Base-by-base conservation (phyloP, 2,113 vertebrate genomes). In the Clarias magur region DNA sequence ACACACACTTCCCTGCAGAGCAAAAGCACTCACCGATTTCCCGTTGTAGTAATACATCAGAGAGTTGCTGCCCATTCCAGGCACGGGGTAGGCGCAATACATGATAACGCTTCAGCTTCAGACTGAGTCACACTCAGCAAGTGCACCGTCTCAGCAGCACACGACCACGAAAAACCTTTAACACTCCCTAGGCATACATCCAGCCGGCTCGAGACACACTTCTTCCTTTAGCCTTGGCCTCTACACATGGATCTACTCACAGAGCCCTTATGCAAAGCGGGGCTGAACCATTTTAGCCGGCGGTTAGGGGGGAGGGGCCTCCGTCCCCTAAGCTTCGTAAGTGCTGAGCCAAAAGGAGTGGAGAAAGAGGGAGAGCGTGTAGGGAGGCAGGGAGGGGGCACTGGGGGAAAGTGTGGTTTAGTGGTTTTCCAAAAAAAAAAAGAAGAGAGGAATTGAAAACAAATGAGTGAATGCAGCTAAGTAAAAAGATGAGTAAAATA, bases 11-110 rank as follows among this genome's bases (percentile, higher is more conserved):
- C 38, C 76, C 56, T 25, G n/a, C 62, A 76, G 23, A 80, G 25
- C 89, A 70, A 92, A 72, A 79, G 34, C 82, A 95, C 97, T 98
- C 95, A 99, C 98, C 96, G 97, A 98, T 95, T 99, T 99, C 79
- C 98, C 97, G 93, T 97, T 99, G 96, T 97, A 99, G 95, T 98
- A 98, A 96, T 98, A 99, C 98, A 99, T 97, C 94, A 99, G 95
- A 92, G 97, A 97, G 96, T 95, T 98, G 95, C 95, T 97, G 93
- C 96, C 97, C 97, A 97, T 96, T 94, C 98, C 97, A 93, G 98
- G 97, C 91, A 99, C 97, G 85, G 98, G 97, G 93, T 98, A 98
- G 59, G 98, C 97, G 93, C 98, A 99, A 95, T 98, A 98, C 97
- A 99, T 99, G 94, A 88, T 94, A 91, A 80, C 53, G 92, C 93